Base-by-base conservation (phyloP, 2,113 vertebrate species). In the Oryzias celebensis region DNA sequence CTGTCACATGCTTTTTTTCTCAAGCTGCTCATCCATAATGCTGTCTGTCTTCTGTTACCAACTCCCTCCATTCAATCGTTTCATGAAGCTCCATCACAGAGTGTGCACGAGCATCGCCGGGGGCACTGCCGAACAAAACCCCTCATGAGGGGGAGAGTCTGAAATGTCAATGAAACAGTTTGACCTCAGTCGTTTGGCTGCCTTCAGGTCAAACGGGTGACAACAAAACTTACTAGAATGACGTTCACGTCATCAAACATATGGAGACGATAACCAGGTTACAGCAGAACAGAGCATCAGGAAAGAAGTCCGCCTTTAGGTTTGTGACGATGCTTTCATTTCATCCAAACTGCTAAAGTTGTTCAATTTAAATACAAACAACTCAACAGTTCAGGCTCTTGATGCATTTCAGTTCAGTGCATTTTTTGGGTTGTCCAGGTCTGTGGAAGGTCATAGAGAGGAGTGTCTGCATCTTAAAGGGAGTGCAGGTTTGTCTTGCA, bases 21-120 rank as follows among this genome's bases (percentile, higher is more conserved):
- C 75, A 77, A 68, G 74, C 79, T 83, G 70, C 84, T 87, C 85
- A 88, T 88, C 87, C 83, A 90, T 89, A 89, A 85, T 85, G 81
- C 77, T 72, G 54, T 82, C 77, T 72, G 54, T 82, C 75, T 75
- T 80, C 82, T 88, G 81, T 84, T 84, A 80, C 69, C 75, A 82
- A 84, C 71, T 65, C 81, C 68, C 74, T 71, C 75, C 72, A 77
- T 87, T 72, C 65, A 84, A 87, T 77, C 81, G 73, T 63, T 53
- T 71, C 82, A 85, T 76, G 80, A 78, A 79, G 77, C 75, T 66
- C 78, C 82, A 85, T 87, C 87, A 81, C 59, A 85, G 83, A 77
- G 68, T 75, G 81, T 86, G 80, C 75, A 74, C 83, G 81, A 73
- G 73, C 64, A 71, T 74, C 71, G 84, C 85, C 84, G 68, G 73